phyloP scores from a whole-genome alignment of 2,888 invertebrate genomes.

The Hedychridium roseum region DNA sequence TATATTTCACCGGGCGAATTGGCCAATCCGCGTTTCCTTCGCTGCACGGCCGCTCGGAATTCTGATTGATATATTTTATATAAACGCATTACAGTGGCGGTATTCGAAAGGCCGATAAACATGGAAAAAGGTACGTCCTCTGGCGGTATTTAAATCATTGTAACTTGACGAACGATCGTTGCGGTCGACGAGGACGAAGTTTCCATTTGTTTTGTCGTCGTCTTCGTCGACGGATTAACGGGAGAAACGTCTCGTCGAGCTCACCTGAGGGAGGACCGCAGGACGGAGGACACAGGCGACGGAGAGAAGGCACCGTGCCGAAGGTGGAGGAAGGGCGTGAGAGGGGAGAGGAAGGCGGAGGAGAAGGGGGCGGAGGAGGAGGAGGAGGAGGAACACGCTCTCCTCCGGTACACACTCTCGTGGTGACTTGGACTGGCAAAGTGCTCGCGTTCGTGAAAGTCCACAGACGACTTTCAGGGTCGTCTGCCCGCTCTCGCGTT shows the following conservation, averaged over 20 bases:
- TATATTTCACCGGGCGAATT: background rate
- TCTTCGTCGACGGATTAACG: constrained; percentile 33
- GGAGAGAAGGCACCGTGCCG: constrained; percentile 9
- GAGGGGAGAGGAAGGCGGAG: constrained; percentile 11
- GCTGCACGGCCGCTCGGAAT: no score
- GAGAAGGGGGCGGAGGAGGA: constrained; percentile 19
- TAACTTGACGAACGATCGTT: no score
- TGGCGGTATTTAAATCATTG: no score
- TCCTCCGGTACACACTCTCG: constrained; percentile 46
- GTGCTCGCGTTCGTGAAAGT: constrained; percentile 60
- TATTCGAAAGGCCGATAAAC: no score
- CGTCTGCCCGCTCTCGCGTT: constrained; percentile 42
- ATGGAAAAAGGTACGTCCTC: no score
- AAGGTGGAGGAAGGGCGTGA: no score
- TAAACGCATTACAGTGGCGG: no score
- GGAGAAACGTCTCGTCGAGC: constrained; percentile 29
- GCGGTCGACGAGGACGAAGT: no score
- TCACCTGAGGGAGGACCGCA: constrained; percentile 35
- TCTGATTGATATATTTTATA: no score
- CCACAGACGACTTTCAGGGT: constrained; percentile 57
- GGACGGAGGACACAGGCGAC: constrained; percentile 22
- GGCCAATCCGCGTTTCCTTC: no score
- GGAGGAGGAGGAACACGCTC: constrained; percentile 40
- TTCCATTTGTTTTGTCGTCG: no score
- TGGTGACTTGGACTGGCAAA: constrained; percentile 51